These are phyloP conservation scores for Anastrepha obliqua DNA, from an alignment of 1,140 invertebrate species.

Conservation along the genomic window DNA sequence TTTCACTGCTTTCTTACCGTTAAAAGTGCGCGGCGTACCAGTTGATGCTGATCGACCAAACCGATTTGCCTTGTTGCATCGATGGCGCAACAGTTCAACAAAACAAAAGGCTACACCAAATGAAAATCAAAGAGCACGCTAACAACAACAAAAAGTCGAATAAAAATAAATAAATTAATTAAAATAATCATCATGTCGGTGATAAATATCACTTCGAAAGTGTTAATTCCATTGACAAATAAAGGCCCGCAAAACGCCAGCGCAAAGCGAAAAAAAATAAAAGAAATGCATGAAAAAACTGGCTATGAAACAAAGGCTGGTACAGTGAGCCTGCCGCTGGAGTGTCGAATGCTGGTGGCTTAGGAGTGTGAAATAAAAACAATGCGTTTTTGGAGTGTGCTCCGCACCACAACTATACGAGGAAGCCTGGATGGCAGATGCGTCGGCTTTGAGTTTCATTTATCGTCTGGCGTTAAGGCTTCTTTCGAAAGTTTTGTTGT, in stretches of 20 bases:
- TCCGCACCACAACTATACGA: background rate
- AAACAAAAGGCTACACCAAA: background rate
- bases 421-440: background rate
- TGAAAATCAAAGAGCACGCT: background rate
- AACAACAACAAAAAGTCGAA: background rate
- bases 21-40: background rate
- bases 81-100: background rate
- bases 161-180: background rate
- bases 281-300: background rate
- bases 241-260: background rate
- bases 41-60: background rate
- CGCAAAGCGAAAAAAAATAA: too few relatives aligned
- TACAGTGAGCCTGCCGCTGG: background rate
- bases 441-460: too few relatives aligned
- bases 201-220: conserved; percentile 45
- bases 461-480: background rate
- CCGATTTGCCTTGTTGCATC: background rate
- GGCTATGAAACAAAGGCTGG: background rate
- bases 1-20: conserved; percentile 12
- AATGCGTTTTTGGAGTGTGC: background rate
- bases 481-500: background rate
- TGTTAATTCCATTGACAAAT: conserved; percentile 50
- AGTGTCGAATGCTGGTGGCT: background rate
- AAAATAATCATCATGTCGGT: conserved; percentile 48
- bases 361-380: background rate